Base-by-base conservation (phyloP, 2,113 vertebrate species). In the Chrysemys picta region DNA sequence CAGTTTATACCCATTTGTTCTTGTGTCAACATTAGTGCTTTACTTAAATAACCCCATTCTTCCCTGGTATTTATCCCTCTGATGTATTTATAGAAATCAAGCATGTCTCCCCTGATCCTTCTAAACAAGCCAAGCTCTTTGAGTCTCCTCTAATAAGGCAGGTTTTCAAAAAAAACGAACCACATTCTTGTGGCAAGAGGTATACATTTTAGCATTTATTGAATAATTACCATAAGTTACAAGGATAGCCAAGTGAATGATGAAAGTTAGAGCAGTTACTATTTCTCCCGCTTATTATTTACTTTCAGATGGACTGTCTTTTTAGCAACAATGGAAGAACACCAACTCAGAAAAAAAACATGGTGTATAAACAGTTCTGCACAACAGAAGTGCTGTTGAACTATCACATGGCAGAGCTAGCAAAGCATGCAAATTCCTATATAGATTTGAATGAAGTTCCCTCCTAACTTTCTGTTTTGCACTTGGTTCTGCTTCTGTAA, bases 401-500 rank as follows among this genome's bases (percentile, higher is more conserved):
- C 86, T 89, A 6, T 96, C 92, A 94, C 85, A 24, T 87, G 65
- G 69, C 87, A 88, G 13, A 47, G 54, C 47, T 25, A 45, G n/a
- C 72, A 91, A 78, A 88, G 94, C 90, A 94, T 93, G 91, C 92
- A 96, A 95, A 97, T 97, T 76, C 47, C 80, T 0, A 1, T 35
- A 3, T 1, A 92, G 80, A 88, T 91, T 86, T 96, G 91, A 94
- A 87, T 91, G 90, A 92, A 93, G 53, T 75, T 80, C 82, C 96
- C 94, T 88, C 90, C 59, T 17, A 45, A 69, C 53, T 93, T 93
- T 85, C 90, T 93, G 62, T 25, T 94, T 95, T 87, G 91, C 54
- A 89, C 45, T 95, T 96, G 65, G 72, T 97, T 97, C 69, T 92
- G 85, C 27, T 89, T 95, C 90, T 82, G 90, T 95, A 78, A 96